Evolutionary conservation across 2,888 invertebrate species (phyloP).

Genomic region (Miltochrista miniata): DNA sequence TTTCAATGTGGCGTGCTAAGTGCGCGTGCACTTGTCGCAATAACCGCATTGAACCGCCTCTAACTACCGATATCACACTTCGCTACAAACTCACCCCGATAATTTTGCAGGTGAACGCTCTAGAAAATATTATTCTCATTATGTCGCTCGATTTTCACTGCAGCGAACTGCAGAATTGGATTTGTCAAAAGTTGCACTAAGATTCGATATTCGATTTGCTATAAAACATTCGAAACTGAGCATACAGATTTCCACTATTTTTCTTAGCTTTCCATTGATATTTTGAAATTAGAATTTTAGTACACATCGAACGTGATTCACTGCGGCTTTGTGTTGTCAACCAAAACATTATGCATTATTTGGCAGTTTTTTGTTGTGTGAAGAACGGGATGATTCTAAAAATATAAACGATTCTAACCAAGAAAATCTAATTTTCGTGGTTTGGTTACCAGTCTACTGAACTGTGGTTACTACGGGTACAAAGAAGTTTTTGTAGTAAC

Average conservation of each 20-base stretch:
- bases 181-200: conserved; percentile 10
- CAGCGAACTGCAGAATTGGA: conserved; percentile 14
- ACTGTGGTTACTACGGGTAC: no score
- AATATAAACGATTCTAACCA: no score
- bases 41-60: conserved; percentile 50
- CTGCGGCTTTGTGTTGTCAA: no score
- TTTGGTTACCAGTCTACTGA: no score
- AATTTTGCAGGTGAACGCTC: conserved; percentile 47
- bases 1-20: conserved; percentile 33
- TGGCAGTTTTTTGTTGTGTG: no score
- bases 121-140: conserved; percentile 43
- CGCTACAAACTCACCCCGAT: conserved; percentile 36
- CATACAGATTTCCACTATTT: not conserved
- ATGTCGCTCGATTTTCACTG: conserved; percentile 32
- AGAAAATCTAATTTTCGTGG: no score
- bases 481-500: no score
- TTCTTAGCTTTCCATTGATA: not conserved
- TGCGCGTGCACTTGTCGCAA: conserved; percentile 45
- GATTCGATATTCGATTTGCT: conserved; percentile 6
- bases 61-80: conserved; percentile 57
- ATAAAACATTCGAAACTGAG: not conserved
- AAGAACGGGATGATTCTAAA: no score
- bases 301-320: no score
- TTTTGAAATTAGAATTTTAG: not conserved
- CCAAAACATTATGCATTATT: no score